phyloP scores from a whole-genome alignment of 2,113 vertebrate genomes.

The Xyrauchen texanus region DNA sequence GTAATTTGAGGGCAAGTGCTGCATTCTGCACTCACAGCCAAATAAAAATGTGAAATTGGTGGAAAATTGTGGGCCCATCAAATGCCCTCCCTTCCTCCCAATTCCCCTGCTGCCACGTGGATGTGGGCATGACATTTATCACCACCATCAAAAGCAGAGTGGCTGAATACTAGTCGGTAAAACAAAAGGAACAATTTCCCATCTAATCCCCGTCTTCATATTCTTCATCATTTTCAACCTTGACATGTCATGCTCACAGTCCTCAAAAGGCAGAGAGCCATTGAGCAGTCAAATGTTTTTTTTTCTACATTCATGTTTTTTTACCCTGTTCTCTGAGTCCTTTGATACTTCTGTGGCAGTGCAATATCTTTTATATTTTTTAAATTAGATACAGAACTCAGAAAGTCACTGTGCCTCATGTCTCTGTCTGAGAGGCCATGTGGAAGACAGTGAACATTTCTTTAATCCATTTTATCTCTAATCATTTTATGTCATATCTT shows the following conservation, averaged over 20 bases:
- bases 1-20: slow-evolving; percentile 21
- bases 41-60: slow-evolving; percentile 39
- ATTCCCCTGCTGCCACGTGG: slow-evolving; percentile 31
- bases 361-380: slow-evolving; percentile 52
- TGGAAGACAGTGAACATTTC: slow-evolving; percentile 35
- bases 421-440: slow-evolving; percentile 32
- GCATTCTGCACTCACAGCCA: slow-evolving; percentile 26
- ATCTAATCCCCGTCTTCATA: slow-evolving; percentile 32
- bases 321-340: slow-evolving; percentile 16
- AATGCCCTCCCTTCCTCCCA: slow-evolving; percentile 20
- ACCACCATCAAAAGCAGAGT: slow-evolving; percentile 38
- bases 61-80: slow-evolving; percentile 26
- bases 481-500: slow-evolving; percentile 33
- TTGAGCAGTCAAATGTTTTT: slow-evolving; percentile 48
- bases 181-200: slow-evolving; percentile 39
- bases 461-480: slow-evolving; percentile 42
- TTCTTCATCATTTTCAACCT: slow-evolving; percentile 48
- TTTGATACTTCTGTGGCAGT: slow-evolving; percentile 37
- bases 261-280: slow-evolving; percentile 17
- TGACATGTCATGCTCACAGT: slow-evolving; percentile 28
- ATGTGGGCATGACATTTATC: slow-evolving; percentile 44
- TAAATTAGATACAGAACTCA: slow-evolving; percentile 49
- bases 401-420: slow-evolving; percentile 45
- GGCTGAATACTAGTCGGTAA: slow-evolving; percentile 26
- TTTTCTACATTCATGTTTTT: background rate